These are phyloP conservation scores for Asobara japonica DNA, from an alignment of 1,140 invertebrate genomes.

Conservation along the genomic window DNA sequence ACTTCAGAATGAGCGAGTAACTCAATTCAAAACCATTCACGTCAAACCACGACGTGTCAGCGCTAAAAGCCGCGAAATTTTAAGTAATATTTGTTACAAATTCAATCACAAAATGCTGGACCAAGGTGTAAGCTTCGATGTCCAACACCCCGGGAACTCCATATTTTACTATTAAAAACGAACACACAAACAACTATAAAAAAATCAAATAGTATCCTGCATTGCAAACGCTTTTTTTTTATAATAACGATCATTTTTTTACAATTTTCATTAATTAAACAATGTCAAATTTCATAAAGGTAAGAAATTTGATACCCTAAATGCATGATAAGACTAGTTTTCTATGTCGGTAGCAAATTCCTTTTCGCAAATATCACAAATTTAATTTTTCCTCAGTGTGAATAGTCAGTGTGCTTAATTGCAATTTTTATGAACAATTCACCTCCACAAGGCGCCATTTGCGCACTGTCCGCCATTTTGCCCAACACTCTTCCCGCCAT, in stretches of 20 bases:
- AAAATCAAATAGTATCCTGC: too few species aligned
- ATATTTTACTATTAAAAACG: conserved; percentile 17
- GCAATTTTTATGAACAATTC: conserved; percentile 64
- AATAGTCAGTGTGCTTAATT: conserved; percentile 74
- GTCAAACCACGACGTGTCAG: conserved; percentile 58
- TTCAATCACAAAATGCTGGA: conserved; percentile 55
- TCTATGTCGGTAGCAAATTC: conserved; percentile 76
- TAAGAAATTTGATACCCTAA: conserved; percentile 64
- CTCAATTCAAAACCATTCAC: conserved; percentile 57
- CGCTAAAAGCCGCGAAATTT: conserved; percentile 46
- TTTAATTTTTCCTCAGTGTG: conserved; percentile 79
- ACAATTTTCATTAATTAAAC: too few species aligned
- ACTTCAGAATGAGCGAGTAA: conserved; percentile 56
- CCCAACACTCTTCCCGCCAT: conserved; percentile 28
- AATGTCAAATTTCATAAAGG: too few species aligned
- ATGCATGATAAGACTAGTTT: conserved; percentile 67
- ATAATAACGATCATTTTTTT: too few species aligned
- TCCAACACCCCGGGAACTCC: conserved; percentile 42
- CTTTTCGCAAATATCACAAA: conserved; percentile 81
- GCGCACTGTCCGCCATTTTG: too few species aligned
- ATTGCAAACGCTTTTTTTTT: too few species aligned
- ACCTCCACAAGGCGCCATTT: conserved; percentile 35
- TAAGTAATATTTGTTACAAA: conserved; percentile 55
- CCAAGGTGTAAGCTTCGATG: conserved; percentile 59
- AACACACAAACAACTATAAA: not conserved